phyloP scores from a whole-genome alignment of 2,113 vertebrate genomes.

The Tachycineta bicolor region DNA sequence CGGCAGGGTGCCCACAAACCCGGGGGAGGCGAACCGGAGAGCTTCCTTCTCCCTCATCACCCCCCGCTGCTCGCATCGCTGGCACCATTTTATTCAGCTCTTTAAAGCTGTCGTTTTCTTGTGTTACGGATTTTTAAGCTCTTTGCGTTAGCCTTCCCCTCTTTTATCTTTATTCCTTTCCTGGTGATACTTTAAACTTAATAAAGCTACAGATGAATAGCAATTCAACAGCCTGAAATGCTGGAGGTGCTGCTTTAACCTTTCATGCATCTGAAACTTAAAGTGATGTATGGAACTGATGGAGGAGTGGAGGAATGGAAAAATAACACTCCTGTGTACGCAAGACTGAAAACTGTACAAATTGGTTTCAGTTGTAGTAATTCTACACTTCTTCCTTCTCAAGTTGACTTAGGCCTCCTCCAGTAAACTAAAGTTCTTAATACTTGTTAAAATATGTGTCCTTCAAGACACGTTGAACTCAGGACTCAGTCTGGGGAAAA shows the following conservation, averaged over 20 bases:
- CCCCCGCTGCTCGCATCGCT: neutral
- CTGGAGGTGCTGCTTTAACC: rapidly evolving
- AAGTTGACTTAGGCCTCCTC: rapidly evolving
- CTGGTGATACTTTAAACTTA: rapidly evolving
- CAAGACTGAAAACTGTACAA: neutral
- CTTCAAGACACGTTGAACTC: neutral
- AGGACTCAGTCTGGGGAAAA: neutral
- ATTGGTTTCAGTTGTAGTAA: neutral
- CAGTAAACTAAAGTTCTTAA: neutral
- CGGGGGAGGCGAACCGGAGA: rapidly evolving
- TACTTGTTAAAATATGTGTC: rapidly evolving
- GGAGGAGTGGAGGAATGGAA: neutral
- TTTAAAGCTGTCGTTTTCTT: neutral
- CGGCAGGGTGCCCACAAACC: rapidly evolving
- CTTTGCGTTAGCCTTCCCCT: rapidly evolving
- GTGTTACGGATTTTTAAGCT: neutral
- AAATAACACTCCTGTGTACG: neutral
- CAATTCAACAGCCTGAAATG: neutral
- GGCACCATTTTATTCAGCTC: rapidly evolving
- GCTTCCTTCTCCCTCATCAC: rapidly evolving
- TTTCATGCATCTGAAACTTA: neutral
- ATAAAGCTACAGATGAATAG: neutral
- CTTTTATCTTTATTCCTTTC: neutral
- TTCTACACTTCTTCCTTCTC: rapidly evolving
- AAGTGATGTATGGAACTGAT: neutral